Percentiles rank a stretch among this genome's conserved stretches.
These are phyloP conservation scores for Ictalurus furcatus DNA, from an alignment of 2,113 vertebrate species.

Conservation along the genomic window DNA sequence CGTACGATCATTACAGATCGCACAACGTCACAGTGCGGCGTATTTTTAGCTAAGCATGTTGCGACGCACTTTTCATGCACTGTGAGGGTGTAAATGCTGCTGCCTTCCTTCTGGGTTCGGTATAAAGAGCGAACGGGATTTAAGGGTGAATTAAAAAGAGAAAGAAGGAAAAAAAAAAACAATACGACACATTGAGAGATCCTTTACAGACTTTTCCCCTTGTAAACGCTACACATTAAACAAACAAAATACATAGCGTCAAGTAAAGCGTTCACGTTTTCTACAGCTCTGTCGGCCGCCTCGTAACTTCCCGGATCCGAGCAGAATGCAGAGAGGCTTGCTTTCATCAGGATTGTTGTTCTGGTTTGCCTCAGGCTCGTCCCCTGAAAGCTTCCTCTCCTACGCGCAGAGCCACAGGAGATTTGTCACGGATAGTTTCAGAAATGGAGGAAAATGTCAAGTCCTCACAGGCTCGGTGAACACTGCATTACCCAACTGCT, in stretches of 20 bases:
- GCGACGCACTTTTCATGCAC: constrained; percentile 47
- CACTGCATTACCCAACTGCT: not conserved
- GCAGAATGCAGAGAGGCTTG: not conserved
- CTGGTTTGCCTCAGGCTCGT: not conserved
- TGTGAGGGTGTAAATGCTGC: constrained; percentile 43
- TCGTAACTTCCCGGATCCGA: not conserved
- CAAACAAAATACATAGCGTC: not conserved
- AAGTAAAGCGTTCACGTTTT: not conserved
- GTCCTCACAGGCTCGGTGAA: not conserved
- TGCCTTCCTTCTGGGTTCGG: constrained; percentile 24
- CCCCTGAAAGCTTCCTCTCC: not conserved
- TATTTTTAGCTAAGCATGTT: constrained; percentile 51
- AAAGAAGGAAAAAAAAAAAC: not conserved
- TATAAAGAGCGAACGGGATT: not conserved
- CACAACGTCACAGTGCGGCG: constrained; percentile 10
- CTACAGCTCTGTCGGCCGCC: not conserved
- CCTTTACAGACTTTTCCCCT: not conserved
- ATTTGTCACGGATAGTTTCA: constrained; percentile 11
- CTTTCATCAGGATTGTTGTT: not conserved
- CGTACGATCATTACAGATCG: constrained; percentile 10
- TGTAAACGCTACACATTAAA: not conserved
- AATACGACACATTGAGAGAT: not conserved
- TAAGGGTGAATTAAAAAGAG: not conserved
- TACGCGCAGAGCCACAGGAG: not conserved
- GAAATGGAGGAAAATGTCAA: not conserved